Evolutionary conservation across 2,113 vertebrate species (phyloP), one percentile per base, ranked within the genome.

Genomic region (Tachycineta bicolor): DNA sequence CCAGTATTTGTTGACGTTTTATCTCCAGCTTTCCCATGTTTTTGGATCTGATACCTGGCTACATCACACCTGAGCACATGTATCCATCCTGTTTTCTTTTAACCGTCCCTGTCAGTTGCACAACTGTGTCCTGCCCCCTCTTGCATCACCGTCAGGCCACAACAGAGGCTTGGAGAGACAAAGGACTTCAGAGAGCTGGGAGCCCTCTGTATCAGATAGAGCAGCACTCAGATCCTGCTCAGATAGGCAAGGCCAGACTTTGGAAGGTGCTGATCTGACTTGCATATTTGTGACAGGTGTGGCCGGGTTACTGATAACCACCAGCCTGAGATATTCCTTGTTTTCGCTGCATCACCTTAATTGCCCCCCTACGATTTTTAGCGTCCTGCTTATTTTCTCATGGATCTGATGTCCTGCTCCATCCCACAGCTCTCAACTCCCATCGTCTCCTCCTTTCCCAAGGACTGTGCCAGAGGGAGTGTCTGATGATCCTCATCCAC

Each of bases 11-110:
- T 56, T 84, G 81, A 74, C 52, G 17, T 92, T 93, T 92, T 83
- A 89, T 56, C 93, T 93, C 58, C 64, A 81, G 20, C 76, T 88
- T 90, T 94, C 85, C 92, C 83, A 28, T 86, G 58, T 78, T 83
- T 92, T 94, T 83, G 31, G 74, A 94, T 94, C 95, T 92, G 92
- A 94, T 92, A 87, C n/a, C 60, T 50, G 74, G 37, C 80, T 94
- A 29, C 80, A 78, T 95, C 81, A 84, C 89, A 87, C 87, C 92
- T 76, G 63, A 90, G 76, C 44, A 47, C 68, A 58, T 5, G 64
- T 12, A 89, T 44, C 95, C 59, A 28, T 65, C 49, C 8, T 87
- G 83, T 89, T 96, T 84, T 70, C 82, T 89, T 94, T 83, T 21
- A 85, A 92, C 76, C 80, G 58, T 44, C 76, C 92, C 64, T 9